Evolutionary conservation across 2,888 invertebrate species (phyloP).

Genomic region (Marronus borbonicus): DNA sequence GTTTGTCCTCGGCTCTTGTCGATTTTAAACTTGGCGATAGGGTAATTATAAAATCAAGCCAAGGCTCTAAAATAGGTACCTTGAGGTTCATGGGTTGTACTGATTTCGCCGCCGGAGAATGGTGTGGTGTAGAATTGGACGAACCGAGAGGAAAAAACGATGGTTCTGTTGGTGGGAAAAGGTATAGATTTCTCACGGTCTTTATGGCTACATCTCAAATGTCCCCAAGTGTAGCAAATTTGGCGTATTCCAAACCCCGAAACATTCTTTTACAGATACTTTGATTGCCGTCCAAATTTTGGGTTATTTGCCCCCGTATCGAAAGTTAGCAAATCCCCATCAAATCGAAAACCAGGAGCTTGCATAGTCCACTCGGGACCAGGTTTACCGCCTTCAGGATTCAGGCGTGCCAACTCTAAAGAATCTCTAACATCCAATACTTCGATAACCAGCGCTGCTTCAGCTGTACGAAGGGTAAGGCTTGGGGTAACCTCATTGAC

Average conservation of each 20-base stretch:
- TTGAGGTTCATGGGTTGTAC: constrained; percentile 89
- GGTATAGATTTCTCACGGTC: constrained; percentile 68
- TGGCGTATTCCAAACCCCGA: neutral
- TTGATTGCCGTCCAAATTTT: constrained; percentile 90
- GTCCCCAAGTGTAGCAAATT: no score
- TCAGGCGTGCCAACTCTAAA: constrained; percentile 85
- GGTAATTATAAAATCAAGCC: constrained; percentile 89
- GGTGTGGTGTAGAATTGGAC: constrained; percentile 97
- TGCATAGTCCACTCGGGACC: constrained; percentile 76
- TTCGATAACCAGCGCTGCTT: constrained; percentile 68
- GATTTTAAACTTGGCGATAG: constrained; percentile 90
- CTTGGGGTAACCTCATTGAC: constrained; percentile 82
- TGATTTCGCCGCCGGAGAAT: constrained; percentile 93
- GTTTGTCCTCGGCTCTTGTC: constrained; percentile 70
- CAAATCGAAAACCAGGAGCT: constrained; percentile 77
- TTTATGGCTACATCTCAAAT: no score
- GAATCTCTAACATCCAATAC: constrained; percentile 81
- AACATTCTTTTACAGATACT: constrained; percentile 79
- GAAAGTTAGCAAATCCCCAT: constrained; percentile 91
- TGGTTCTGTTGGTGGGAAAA: constrained; percentile 92
- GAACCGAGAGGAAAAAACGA: constrained; percentile 97
- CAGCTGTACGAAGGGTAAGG: constrained; percentile 81
- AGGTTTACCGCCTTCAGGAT: constrained; percentile 68
- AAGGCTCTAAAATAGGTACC: constrained; percentile 91
- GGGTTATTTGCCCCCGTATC: constrained; percentile 94